phyloP scores from a whole-genome alignment of 2,888 invertebrate species.

The Calliopum simillimum region DNA sequence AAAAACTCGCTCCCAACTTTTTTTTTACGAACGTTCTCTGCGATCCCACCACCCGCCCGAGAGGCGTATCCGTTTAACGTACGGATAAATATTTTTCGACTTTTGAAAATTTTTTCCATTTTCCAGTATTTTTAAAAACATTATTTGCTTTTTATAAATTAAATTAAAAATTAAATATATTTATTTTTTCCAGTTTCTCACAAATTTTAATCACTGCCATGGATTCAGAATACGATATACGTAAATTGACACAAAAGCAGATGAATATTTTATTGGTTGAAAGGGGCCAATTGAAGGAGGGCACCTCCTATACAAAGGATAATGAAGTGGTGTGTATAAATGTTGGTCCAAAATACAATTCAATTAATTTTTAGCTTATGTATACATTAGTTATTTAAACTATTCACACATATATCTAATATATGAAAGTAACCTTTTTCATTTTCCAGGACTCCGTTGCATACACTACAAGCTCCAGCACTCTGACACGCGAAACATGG shows the following conservation, averaged over 20 bases:
- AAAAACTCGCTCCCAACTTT: too few relatives aligned
- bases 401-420: slow-evolving; percentile 23
- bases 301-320: slow-evolving; percentile 46
- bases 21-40: too few relatives aligned
- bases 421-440: not conserved
- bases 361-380: not conserved
- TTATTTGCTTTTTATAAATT: too few relatives aligned
- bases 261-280: slow-evolving; percentile 44
- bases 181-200: not conserved
- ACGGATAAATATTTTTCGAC: too few relatives aligned
- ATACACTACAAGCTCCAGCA: slow-evolving; percentile 43
- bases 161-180: not conserved
- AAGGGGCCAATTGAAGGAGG: slow-evolving; percentile 43
- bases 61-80: too few relatives aligned
- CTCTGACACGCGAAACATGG: slow-evolving; percentile 68
- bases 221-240: slow-evolving; percentile 55
- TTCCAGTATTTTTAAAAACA: too few relatives aligned
- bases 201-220: slow-evolving; percentile 43
- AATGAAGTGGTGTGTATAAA: slow-evolving; percentile 51
- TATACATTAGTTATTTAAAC: not conserved
- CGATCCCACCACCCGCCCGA: too few relatives aligned
- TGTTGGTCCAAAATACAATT: not conserved
- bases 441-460: slow-evolving; percentile 43
- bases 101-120: too few relatives aligned
- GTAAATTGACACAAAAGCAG: slow-evolving; percentile 47